phyloP scores from a whole-genome alignment of 92 coral and sea anemone species.

The Palythoa heliodiscus region DNA sequence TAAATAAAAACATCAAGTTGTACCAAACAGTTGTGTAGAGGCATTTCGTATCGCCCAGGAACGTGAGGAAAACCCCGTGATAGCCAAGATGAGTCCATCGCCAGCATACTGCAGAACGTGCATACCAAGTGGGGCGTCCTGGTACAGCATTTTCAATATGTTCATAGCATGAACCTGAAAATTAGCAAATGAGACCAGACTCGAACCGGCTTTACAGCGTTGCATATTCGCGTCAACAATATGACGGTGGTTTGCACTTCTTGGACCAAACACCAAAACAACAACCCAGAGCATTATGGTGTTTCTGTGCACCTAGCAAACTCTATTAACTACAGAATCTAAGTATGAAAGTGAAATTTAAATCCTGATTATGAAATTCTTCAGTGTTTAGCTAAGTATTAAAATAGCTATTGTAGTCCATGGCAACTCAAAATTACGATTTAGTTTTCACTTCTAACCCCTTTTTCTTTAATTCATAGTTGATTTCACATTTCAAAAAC shows the following conservation, averaged over 20 bases:
- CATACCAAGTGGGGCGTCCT: constrained; percentile 66
- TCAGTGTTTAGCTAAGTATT: too few relatives aligned
- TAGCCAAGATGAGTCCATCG: constrained; percentile 66
- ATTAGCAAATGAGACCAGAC: not conserved
- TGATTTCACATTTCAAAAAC: not conserved
- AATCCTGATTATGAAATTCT: too few relatives aligned
- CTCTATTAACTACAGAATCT: too few relatives aligned
- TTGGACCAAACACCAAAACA: too few relatives aligned
- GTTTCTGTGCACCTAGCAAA: too few relatives aligned
- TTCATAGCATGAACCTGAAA: constrained; percentile 75
- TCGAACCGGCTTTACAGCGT: not conserved
- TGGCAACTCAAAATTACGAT: too few relatives aligned
- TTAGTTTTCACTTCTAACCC: not conserved
- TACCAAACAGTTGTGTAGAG: constrained; percentile 81
- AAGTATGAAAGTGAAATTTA: too few relatives aligned
- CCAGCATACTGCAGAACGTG: constrained; percentile 59
- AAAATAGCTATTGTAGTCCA: too few relatives aligned
- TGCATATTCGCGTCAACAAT: too few relatives aligned
- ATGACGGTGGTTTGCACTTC: too few relatives aligned
- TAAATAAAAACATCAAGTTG: not conserved
- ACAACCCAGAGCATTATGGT: too few relatives aligned
- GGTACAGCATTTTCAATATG: constrained; percentile 67
- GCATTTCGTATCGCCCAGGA: constrained; percentile 85
- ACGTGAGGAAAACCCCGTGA: constrained; percentile 68
- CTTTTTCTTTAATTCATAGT: not conserved